Percentiles rank a stretch among this genome's conserved stretches.
Evolutionary conservation across 2,888 invertebrate genomes (phyloP).

Genomic region (Nephrotoma appendiculata): DNA sequence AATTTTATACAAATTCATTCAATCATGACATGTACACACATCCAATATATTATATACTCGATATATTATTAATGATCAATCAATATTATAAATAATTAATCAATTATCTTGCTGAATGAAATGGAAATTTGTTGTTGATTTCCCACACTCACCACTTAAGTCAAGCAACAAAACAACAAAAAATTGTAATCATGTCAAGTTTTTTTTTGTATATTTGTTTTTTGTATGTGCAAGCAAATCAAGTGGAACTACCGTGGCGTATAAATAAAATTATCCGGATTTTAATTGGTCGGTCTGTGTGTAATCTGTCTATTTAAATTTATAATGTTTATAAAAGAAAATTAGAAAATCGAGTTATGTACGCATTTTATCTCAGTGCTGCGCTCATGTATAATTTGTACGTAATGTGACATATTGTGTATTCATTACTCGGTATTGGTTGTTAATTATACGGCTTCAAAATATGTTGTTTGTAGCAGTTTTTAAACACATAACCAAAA

Average conservation of each 20-base stretch:
- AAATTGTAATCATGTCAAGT: neutral
- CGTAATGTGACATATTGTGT: neutral
- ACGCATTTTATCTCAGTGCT: neutral
- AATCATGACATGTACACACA: neutral
- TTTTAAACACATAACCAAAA: no score
- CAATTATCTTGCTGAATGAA: neutral
- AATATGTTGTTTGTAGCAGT: no score
- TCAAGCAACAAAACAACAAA: neutral
- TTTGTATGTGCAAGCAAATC: neutral
- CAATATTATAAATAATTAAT: neutral
- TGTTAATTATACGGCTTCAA: no score
- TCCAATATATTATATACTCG: neutral
- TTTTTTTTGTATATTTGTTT: neutral
- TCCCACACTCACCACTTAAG: neutral
- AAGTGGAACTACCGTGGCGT: neutral
- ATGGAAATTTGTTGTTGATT: neutral
- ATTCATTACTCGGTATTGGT: neutral
- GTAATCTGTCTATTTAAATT: neutral
- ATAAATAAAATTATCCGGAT: neutral
- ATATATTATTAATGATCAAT: neutral
- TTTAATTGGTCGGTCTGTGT: neutral
- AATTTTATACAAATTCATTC: neutral
- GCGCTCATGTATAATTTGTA: neutral
- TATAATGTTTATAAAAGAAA: neutral
- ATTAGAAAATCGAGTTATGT: neutral